Evolutionary conservation across 37 sponge, comb jelly and placozoan genomes (phyloP), one percentile per base, ranked within the genome.

Genomic region (Agelas oroides): DNA sequence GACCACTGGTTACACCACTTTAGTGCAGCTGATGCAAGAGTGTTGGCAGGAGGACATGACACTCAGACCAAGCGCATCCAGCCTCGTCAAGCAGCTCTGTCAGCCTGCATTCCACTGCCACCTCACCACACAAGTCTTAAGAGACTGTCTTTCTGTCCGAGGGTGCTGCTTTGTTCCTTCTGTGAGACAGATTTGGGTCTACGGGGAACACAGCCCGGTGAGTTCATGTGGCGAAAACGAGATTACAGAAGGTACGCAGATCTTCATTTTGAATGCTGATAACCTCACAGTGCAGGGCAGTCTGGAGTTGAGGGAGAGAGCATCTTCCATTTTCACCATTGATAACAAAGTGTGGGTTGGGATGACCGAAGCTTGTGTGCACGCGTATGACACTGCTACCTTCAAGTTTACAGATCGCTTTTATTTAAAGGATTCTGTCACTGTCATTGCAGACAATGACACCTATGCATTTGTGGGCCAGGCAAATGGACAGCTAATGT

Each of bases 281-380:
- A 84, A 83, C 37, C 75, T 94, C 55, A 77, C 91, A 31, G 75
- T 94, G 20, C 84, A 86, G 64, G 94, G 87, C 21, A 89, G 83
- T 30, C 53, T 89, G 27, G 91, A 94, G 65, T 53, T 94, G 68
- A 87, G 83, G 27, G 87, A 89, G 25, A 60, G 79, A 20, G 87
- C 91, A 12, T 81, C 83, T 52, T 70, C 89, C 54, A 84, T 94
- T 27, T 71, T 72, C 67, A 76, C 91, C 27, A 75, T 94, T 23
- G 94, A 94, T 59, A 87, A 62, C 71, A 86, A 89, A 59, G 94
- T 94, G 21, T 83, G 86, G 80, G 79, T 94, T 75, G 94, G 94
- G 0, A 86, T 94, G 78, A 86, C 77, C n/a, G 90, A 90, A 61
- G 73, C 75, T 23, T 89, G 87, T 75, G 86, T 89, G 21, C 94